A percentile compares a stretch with the other conserved stretches of the same genome.
These are phyloP conservation scores for Brachirus orientalis DNA, from an alignment of 2,113 vertebrate species.

Conservation along the genomic window DNA sequence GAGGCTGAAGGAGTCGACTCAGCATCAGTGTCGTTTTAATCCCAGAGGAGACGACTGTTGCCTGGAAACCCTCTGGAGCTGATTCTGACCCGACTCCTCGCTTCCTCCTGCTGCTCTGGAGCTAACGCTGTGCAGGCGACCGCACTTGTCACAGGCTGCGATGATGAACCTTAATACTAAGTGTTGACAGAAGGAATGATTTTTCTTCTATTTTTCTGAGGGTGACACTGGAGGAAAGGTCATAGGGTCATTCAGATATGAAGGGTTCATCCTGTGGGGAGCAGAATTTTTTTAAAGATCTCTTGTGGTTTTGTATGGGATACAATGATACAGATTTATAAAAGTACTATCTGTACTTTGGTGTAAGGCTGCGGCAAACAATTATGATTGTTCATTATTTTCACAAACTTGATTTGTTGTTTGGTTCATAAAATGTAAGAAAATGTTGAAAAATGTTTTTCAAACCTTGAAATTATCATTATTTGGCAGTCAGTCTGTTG, in stretches of 20 bases:
- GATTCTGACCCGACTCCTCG: constrained; percentile 28
- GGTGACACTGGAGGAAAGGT: rapidly evolving
- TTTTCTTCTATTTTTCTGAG: no score
- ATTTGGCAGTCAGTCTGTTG: no score
- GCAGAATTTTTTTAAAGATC: not conserved
- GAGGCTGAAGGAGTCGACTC: constrained; percentile 60
- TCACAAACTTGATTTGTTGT: no score
- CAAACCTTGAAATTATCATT: no score
- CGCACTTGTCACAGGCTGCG: no score
- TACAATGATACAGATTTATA: not conserved
- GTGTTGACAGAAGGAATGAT: no score
- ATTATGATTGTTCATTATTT: constrained; percentile 15
- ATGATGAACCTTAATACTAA: no score
- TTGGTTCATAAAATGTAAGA: no score
- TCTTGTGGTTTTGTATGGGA: not conserved
- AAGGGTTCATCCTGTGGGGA: no score
- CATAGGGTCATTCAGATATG: not conserved
- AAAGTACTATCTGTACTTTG: no score
- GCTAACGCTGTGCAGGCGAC: constrained; percentile 13
- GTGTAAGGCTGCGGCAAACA: no score
- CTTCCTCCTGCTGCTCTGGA: constrained; percentile 12
- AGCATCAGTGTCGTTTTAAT: constrained; percentile 60
- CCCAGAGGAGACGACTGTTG: constrained; percentile 58
- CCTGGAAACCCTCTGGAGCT: constrained; percentile 62
- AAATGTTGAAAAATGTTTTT: no score